Percentiles rank a stretch among this genome's conserved stretches.
Conservation (phyloP, 2,888 invertebrate genomes). For the Dilophus febrilis region DNA sequence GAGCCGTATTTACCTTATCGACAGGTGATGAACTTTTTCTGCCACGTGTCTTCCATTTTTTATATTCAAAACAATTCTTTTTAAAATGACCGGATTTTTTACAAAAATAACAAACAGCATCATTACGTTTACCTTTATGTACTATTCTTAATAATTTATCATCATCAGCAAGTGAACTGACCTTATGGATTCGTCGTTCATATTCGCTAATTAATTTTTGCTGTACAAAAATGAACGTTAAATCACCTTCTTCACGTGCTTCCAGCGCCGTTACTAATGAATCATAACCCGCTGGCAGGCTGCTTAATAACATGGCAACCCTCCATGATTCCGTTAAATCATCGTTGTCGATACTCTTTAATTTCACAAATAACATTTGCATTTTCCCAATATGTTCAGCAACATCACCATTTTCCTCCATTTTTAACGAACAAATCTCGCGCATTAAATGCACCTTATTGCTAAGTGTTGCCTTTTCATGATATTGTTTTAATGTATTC, state of each 20-base stretch:
- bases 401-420: conserved; percentile 9
- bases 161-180: background rate
- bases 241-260: conserved; percentile 6
- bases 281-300: conserved; percentile 10
- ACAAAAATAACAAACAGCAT: conserved; percentile 9
- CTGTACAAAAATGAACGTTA: too few relatives aligned
- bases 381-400: too few relatives aligned
- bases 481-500: conserved; percentile 6
- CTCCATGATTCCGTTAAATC: conserved; percentile 6
- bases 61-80: conserved; percentile 8
- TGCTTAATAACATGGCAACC: conserved; percentile 5
- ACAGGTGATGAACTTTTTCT: background rate
- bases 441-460: conserved; percentile 10
- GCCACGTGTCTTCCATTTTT: conserved; percentile 6
- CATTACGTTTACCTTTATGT: background rate
- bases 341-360: conserved; percentile 6
- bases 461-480: too few relatives aligned
- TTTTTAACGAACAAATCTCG: conserved; percentile 7
- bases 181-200: conserved; percentile 5
- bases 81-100: conserved; percentile 8
- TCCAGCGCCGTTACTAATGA: conserved; percentile 10
- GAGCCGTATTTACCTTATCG: conserved; percentile 4
- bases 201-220: conserved; percentile 8
- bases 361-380: conserved; percentile 7
- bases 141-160: background rate